phyloP scores from a whole-genome alignment of 2,888 invertebrate genomes.

The Hyles lineata region DNA sequence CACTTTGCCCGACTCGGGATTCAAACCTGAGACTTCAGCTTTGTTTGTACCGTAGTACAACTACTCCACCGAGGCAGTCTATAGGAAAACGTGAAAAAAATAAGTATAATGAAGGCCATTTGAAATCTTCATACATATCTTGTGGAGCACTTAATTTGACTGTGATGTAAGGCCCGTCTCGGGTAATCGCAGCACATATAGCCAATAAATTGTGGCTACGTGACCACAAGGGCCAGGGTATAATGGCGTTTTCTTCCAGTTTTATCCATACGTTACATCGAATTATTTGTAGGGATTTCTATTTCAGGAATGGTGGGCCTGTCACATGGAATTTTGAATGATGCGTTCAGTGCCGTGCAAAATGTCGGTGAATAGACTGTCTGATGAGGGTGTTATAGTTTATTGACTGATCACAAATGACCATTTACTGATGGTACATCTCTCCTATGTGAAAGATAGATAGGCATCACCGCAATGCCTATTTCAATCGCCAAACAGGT shows the following conservation, averaged over 20 bases:
- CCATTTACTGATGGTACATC: too few relatives aligned
- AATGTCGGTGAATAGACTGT: too few relatives aligned
- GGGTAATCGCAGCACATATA: conserved; percentile 5
- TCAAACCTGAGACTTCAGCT: neutral
- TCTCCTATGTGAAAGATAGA: too few relatives aligned
- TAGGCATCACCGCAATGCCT: too few relatives aligned
- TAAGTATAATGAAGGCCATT: conserved; percentile 10
- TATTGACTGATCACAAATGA: too few relatives aligned
- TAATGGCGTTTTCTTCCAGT: neutral
- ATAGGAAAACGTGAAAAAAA: conserved; percentile 1
- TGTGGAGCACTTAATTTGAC: conserved; percentile 22
- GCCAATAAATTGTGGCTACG: conserved; percentile 14
- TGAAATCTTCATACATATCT: conserved; percentile 22
- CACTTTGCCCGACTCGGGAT: too few relatives aligned
- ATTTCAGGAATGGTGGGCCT: neutral
- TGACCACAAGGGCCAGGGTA: conserved; percentile 2
- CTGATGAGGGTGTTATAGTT: too few relatives aligned
- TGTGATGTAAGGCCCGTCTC: conserved; percentile 5
- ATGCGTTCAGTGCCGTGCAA: too few relatives aligned
- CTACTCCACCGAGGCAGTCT: too few relatives aligned
- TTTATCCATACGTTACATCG: conserved; percentile 11
- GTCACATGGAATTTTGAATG: neutral
- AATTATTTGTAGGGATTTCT: neutral
- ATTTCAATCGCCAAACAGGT: too few relatives aligned
- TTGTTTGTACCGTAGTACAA: neutral